phyloP scores from a whole-genome alignment of 1,140 invertebrate species.

The Sminthurinus signatus region DNA sequence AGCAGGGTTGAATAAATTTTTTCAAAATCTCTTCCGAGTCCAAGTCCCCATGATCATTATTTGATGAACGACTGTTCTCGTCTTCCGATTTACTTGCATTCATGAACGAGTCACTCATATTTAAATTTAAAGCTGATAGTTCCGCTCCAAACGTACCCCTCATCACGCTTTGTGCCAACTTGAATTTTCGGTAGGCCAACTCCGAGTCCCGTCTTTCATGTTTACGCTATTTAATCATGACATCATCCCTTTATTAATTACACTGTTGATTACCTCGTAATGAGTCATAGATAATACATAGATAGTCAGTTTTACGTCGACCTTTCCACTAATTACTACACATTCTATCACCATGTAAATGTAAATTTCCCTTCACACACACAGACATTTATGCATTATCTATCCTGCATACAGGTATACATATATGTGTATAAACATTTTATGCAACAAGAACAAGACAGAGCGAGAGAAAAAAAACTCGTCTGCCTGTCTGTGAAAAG shows the following conservation, averaged over 20 bases:
- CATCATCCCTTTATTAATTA: slow-evolving; percentile 6
- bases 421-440: too few species aligned
- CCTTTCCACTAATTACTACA: too few species aligned
- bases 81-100: slow-evolving; percentile 32
- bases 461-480: too few species aligned
- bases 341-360: too few species aligned
- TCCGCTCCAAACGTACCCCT: slow-evolving; percentile 41
- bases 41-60: slow-evolving; percentile 25
- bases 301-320: too few species aligned
- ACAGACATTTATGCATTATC: too few species aligned
- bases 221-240: slow-evolving; percentile 56
- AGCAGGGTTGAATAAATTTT: slow-evolving; percentile 37
- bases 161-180: slow-evolving; percentile 54
- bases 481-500: too few species aligned
- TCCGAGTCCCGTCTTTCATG: slow-evolving; percentile 90
- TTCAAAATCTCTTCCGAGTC: slow-evolving; percentile 35
- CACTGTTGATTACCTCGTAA: background rate
- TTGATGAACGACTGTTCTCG: slow-evolving; percentile 33
- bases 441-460: too few species aligned
- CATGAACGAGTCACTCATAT: slow-evolving; percentile 23
- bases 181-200: slow-evolving; percentile 70
- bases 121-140: slow-evolving; percentile 21
- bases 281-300: background rate
- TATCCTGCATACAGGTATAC: too few species aligned
- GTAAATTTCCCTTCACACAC: too few species aligned